phyloP scores from a whole-genome alignment of 1,140 invertebrate genomes.

The Drosophila setifemur region DNA sequence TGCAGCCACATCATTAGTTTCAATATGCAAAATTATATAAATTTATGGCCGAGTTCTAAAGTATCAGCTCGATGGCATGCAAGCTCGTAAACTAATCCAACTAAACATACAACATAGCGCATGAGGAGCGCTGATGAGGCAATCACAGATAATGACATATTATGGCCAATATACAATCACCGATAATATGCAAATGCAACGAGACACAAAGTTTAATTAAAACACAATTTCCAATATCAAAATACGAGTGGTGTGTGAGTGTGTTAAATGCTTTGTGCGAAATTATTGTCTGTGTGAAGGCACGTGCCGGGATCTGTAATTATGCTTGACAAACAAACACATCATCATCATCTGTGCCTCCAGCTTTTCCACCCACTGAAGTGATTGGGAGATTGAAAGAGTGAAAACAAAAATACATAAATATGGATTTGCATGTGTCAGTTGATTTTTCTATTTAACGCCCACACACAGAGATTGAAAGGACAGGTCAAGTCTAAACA shows the following conservation, averaged over 20 bases:
- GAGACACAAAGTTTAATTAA: slow-evolving; percentile 8
- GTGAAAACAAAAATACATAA: background rate
- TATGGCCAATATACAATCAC: slow-evolving; percentile 1
- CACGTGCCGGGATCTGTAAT: background rate
- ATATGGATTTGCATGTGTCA: slow-evolving; percentile 9
- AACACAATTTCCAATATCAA: background rate
- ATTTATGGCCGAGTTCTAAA: background rate
- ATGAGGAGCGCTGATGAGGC: slow-evolving; percentile 5
- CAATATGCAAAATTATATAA: background rate
- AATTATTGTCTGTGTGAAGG: background rate
- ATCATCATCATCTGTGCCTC: background rate
- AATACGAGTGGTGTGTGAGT: background rate
- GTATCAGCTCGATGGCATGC: background rate
- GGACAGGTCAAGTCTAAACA: slow-evolving; percentile 5
- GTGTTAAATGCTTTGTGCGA: background rate
- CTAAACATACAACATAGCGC: background rate
- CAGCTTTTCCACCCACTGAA: background rate
- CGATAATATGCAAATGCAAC: slow-evolving; percentile 10
- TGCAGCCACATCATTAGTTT: background rate
- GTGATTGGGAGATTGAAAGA: too few relatives aligned
- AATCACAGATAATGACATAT: slow-evolving; percentile 17
- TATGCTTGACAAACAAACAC: slow-evolving; percentile 1
- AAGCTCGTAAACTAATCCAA: background rate
- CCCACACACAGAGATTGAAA: slow-evolving; percentile 1
- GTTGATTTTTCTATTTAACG: slow-evolving; percentile 11